Conservation (phyloP, 2,888 invertebrate species). For the Zaprionus lineosus region DNA sequence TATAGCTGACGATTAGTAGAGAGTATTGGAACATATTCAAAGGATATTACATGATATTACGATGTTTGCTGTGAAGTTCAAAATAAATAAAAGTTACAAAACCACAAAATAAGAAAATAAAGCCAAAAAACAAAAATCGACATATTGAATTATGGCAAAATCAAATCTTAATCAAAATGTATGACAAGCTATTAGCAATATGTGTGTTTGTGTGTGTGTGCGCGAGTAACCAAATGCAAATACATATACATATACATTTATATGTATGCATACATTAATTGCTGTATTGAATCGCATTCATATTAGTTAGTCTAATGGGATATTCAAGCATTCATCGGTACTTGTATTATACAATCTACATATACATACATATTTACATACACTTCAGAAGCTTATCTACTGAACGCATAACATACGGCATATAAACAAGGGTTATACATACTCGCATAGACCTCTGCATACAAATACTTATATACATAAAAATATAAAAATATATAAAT, state of each 20-base stretch:
- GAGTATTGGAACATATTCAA: slow-evolving; percentile 8
- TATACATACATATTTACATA: slow-evolving; percentile 32
- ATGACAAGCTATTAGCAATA: slow-evolving; percentile 46
- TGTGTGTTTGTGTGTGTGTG: slow-evolving; percentile 30
- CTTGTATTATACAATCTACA: slow-evolving; percentile 44
- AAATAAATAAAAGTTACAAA: slow-evolving; percentile 3
- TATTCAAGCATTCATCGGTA: slow-evolving; percentile 25
- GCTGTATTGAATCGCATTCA: no score
- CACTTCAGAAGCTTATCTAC: slow-evolving; percentile 22
- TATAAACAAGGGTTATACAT: slow-evolving; percentile 8
- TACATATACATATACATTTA: slow-evolving; percentile 30
- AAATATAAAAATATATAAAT: slow-evolving; percentile 30
- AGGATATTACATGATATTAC: neutral
- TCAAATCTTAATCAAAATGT: slow-evolving; percentile 58
- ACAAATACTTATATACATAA: slow-evolving; percentile 23
- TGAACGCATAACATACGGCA: no score
- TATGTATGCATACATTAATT: no score
- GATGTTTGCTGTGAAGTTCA: neutral
- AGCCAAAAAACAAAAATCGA: no score
- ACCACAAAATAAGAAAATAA: slow-evolving; percentile 7
- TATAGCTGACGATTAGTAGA: slow-evolving; percentile 6
- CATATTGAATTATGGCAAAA: no score
- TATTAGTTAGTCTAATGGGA: slow-evolving; percentile 36
- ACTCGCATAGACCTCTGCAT: slow-evolving; percentile 1
- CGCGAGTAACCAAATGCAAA: neutral